Evolutionary conservation across 2,888 invertebrate species (phyloP).

Genomic region (Malthinus flaveolus): DNA sequence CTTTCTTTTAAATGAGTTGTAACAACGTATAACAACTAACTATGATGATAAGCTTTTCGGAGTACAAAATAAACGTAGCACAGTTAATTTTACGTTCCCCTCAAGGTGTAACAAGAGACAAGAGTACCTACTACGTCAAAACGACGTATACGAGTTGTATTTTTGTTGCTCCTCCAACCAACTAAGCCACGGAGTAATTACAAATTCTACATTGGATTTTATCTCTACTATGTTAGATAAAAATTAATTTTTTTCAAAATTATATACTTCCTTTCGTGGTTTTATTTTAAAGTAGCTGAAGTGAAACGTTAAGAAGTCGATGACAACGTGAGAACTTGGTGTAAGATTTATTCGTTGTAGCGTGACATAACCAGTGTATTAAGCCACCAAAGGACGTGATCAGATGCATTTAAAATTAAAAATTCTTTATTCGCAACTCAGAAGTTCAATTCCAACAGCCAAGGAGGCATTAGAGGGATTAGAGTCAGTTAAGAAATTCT

Average conservation of each 20-base stretch:
- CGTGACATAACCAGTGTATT: conserved; percentile 23
- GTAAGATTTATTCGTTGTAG: conserved; percentile 23
- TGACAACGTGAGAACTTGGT: conserved; percentile 29
- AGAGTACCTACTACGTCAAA: too few relatives aligned
- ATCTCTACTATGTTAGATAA: background rate
- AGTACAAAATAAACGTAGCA: too few relatives aligned
- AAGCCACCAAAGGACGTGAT: background rate
- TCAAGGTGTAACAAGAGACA: too few relatives aligned
- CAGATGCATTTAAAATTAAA: too few relatives aligned
- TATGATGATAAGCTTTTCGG: too few relatives aligned
- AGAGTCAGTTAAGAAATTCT: too few relatives aligned
- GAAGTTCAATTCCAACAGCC: too few relatives aligned
- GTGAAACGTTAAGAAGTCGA: conserved; percentile 3
- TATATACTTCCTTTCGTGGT: background rate
- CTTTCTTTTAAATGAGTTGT: too few relatives aligned
- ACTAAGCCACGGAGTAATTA: conserved; percentile 1
- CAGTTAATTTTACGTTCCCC: too few relatives aligned
- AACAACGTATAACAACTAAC: too few relatives aligned
- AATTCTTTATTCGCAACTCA: too few relatives aligned
- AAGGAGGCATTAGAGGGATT: too few relatives aligned
- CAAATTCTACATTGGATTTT: background rate
- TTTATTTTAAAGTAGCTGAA: conserved; percentile 13
- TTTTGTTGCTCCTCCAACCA: background rate
- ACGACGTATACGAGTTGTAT: background rate
- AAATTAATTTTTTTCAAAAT: background rate